A percentile compares a stretch with the other conserved stretches of the same genome.
phyloP scores from a whole-genome alignment of 2,113 vertebrate species.

The Desmodus rotundus region DNA sequence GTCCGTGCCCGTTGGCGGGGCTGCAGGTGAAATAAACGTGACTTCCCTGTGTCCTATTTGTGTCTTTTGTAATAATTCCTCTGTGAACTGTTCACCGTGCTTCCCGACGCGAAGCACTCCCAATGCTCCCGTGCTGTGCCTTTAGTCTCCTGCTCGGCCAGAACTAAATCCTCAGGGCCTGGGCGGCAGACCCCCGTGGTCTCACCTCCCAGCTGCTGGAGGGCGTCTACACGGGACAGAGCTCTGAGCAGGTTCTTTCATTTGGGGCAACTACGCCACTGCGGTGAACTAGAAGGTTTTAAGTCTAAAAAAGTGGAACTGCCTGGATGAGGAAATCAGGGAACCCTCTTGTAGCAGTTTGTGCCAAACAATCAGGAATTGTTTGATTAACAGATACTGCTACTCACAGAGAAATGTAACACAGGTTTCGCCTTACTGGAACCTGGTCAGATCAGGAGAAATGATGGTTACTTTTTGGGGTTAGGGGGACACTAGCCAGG shows the following conservation, averaged over 20 bases:
- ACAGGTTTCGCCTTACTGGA: not conserved
- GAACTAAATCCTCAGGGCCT: no score
- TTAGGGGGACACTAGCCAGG: not conserved
- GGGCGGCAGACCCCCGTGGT: no score
- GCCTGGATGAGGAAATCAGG: not conserved
- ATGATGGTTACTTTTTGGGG: not conserved
- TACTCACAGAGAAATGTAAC: not conserved
- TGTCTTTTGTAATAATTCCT: not conserved
- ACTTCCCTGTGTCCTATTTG: not conserved
- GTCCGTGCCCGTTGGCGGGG: not conserved
- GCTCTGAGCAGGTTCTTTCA: not conserved
- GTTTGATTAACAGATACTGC: not conserved
- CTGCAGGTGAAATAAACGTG: conserved; percentile 51
- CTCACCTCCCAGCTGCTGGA: no score
- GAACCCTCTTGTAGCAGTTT: not conserved
- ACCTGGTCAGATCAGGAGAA: not conserved
- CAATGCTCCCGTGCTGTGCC: not conserved
- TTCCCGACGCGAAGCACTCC: not conserved
- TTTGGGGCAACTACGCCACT: not conserved
- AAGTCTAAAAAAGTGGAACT: not conserved
- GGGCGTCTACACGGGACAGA: no score
- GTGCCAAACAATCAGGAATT: not conserved
- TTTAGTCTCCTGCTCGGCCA: no score
- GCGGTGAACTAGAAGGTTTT: not conserved
- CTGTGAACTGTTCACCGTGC: not conserved